Percentiles rank a stretch among this genome's conserved stretches.
Evolutionary conservation across 37 sponge, comb jelly and placozoan species (phyloP).

Genomic region (Crambe crambe): DNA sequence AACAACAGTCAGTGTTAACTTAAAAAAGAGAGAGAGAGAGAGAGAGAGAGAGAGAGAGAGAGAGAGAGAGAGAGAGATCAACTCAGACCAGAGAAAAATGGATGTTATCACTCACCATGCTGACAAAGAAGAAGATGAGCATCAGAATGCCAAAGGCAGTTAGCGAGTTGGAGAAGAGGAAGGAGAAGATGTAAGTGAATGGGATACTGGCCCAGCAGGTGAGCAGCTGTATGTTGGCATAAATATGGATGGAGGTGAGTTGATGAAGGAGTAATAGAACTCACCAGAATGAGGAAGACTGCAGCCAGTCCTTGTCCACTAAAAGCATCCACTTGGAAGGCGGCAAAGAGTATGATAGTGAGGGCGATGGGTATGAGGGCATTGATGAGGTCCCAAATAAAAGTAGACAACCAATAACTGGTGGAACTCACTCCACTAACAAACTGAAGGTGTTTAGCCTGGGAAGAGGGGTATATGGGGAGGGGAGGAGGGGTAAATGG

Average conservation of each 20-base stretch:
- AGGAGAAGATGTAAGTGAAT: conserved; percentile 83
- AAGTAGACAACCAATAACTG: conserved; percentile 87
- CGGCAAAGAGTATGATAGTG: conserved; percentile 83
- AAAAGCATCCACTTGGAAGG: conserved; percentile 77
- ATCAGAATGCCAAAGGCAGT: conserved; percentile 71
- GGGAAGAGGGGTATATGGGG: not conserved
- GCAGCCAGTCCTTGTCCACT: conserved; percentile 61
- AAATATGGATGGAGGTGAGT: no score
- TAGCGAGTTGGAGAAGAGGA: conserved; percentile 82
- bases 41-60: conserved; percentile 10
- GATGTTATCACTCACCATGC: conserved; percentile 60
- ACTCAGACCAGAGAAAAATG: no score
- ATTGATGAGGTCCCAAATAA: conserved; percentile 91
- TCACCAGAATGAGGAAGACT: conserved; percentile 80
- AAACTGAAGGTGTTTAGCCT: conserved; percentile 96
- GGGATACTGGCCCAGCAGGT: conserved; percentile 83
- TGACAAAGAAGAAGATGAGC: conserved; percentile 54
- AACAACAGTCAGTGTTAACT: conserved; percentile 8
- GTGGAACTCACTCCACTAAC: conserved; percentile 84
- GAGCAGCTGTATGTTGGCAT: conserved; percentile 81
- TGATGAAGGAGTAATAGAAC: no score
- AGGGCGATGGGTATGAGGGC: conserved; percentile 62
- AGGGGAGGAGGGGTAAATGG: not conserved
- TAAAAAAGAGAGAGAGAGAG: not conserved
- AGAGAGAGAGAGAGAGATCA: not conserved